Conservation (phyloP, 2,888 invertebrate genomes). For the Eristalis pertinax region DNA sequence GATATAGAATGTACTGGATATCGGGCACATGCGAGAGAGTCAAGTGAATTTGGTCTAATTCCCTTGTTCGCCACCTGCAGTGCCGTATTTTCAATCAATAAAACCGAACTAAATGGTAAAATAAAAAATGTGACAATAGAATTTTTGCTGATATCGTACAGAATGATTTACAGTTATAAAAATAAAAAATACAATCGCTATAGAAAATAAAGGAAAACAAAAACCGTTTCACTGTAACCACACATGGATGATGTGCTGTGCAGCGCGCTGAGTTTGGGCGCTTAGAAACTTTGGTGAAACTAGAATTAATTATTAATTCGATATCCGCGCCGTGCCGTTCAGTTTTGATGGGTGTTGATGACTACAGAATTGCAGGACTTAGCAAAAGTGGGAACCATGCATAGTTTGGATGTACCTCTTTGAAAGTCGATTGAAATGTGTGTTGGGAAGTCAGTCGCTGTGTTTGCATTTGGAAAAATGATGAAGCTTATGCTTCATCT, state of each 20-base stretch:
- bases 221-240: slow-evolving; percentile 19
- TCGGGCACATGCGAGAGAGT: not conserved
- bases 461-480: too few species aligned
- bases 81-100: slow-evolving; percentile 16
- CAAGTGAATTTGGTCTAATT: slow-evolving; percentile 52
- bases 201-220: not conserved
- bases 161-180: slow-evolving; percentile 17
- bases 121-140: slow-evolving; percentile 8
- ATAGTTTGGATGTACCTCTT: not conserved
- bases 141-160: slow-evolving; percentile 1
- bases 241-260: not conserved
- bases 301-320: not conserved
- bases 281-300: not conserved
- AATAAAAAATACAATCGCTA: not conserved
- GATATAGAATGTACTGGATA: not conserved
- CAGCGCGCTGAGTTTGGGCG: not conserved
- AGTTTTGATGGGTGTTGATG: not conserved
- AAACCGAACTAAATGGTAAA: slow-evolving; percentile 15
- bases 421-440: too few species aligned
- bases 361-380: not conserved
- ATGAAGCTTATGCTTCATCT: too few species aligned
- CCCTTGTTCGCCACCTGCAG: slow-evolving; percentile 52
- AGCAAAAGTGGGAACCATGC: not conserved
- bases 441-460: too few species aligned
- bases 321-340: not conserved